phyloP scores from a whole-genome alignment of 2,113 vertebrate species.

The Otocyon megalotis region DNA sequence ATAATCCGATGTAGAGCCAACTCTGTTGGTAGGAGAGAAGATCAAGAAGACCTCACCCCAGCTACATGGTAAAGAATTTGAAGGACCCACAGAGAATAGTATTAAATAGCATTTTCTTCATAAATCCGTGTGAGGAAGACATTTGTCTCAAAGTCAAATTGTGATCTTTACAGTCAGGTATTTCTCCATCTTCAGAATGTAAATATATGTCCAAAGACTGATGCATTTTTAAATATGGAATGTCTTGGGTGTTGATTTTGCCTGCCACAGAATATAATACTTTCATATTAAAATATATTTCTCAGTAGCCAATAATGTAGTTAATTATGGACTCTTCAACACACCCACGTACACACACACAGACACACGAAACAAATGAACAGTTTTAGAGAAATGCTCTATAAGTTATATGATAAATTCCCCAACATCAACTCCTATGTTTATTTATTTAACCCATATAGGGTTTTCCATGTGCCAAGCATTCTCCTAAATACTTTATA shows the following conservation, averaged over 20 bases:
- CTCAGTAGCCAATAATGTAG: neutral
- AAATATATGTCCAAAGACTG: neutral
- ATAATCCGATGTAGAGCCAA: neutral
- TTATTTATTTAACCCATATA: neutral
- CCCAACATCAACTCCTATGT: neutral
- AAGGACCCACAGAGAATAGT: neutral
- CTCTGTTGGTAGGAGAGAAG: neutral
- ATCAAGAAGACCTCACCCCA: neutral
- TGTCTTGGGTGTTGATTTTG: neutral
- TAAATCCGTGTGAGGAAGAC: neutral
- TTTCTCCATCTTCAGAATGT: neutral
- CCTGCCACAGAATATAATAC: neutral
- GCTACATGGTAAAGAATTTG: neutral
- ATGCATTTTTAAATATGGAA: neutral
- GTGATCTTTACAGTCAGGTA: neutral
- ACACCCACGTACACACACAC: neutral
- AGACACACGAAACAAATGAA: neutral
- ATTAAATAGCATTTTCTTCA: neutral
- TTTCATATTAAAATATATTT: conserved; percentile 30
- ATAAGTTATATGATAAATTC: neutral
- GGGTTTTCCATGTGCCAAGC: neutral
- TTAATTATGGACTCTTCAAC: neutral
- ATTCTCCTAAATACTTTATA: neutral
- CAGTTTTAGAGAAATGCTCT: neutral
- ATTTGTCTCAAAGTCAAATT: neutral